Percentiles rank a stretch among this genome's conserved stretches.
phyloP scores from a whole-genome alignment of 1,140 invertebrate genomes.

The Dendrolimus punctatus region DNA sequence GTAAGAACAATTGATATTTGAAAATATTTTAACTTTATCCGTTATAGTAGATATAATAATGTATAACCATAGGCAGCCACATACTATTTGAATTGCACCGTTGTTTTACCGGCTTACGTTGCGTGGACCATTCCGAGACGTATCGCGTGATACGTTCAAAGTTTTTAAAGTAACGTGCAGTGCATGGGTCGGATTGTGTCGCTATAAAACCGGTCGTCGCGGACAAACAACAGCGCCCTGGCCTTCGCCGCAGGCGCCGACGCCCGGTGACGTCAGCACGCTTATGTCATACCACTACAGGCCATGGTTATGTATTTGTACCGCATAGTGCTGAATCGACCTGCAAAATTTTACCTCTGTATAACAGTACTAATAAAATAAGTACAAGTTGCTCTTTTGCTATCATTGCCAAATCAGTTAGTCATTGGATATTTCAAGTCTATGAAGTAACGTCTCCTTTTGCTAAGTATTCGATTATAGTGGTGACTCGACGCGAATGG shows the following conservation, averaged over 20 bases:
- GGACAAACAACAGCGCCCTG: constrained; percentile 29
- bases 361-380: neutral
- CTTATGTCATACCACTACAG: constrained; percentile 56
- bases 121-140: neutral
- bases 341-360: constrained; percentile 15
- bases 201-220: constrained; percentile 48
- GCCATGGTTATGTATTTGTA: constrained; percentile 11
- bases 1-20: too few relatives aligned
- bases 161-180: constrained; percentile 15
- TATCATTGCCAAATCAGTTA: too few relatives aligned
- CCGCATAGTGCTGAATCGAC: constrained; percentile 10
- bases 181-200: constrained; percentile 21
- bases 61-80: too few relatives aligned
- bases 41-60: too few relatives aligned
- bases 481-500: constrained; percentile 42
- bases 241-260: constrained; percentile 50
- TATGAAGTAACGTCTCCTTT: constrained; percentile 7
- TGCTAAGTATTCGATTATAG: neutral
- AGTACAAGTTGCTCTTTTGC: too few relatives aligned
- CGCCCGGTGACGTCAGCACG: constrained; percentile 60
- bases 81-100: too few relatives aligned
- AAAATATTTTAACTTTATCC: too few relatives aligned
- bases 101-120: too few relatives aligned
- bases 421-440: constrained; percentile 1
- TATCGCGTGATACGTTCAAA: constrained; percentile 23